Conservation (phyloP, 2,113 vertebrate species). For the Macaca nemestrina region DNA sequence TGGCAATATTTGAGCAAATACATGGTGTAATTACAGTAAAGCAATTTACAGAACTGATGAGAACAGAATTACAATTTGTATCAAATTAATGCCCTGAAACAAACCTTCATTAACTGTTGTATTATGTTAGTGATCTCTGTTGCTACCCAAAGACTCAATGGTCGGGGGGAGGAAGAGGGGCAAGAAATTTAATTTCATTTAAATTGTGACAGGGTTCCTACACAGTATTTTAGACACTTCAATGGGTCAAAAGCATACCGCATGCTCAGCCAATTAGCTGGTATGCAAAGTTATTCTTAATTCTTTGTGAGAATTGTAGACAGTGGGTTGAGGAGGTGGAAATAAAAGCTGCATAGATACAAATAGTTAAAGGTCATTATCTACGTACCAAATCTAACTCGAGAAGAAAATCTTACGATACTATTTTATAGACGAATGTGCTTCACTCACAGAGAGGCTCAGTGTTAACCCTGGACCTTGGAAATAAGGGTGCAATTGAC, state of each 20-base stretch:
- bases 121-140: neutral
- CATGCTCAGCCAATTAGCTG: neutral
- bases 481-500: neutral
- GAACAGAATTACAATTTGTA: neutral
- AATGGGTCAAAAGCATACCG: neutral
- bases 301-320: neutral
- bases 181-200: neutral
- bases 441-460: neutral
- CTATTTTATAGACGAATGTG: neutral
- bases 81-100: neutral
- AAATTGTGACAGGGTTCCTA: neutral
- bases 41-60: neutral
- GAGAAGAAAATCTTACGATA: neutral
- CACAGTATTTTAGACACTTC: neutral
- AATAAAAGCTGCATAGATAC: neutral
- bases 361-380: neutral
- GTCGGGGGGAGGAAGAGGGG: no score
- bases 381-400: neutral
- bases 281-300: neutral
- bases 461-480: no score
- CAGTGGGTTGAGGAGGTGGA: rapidly evolving
- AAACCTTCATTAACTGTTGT: neutral
- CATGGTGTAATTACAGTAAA: neutral
- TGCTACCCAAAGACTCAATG: neutral
- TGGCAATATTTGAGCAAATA: neutral